Percentiles rank a stretch among this genome's conserved stretches.
Conservation (phyloP, 1,140 invertebrate species). For the Meloidogyne exigua region DNA sequence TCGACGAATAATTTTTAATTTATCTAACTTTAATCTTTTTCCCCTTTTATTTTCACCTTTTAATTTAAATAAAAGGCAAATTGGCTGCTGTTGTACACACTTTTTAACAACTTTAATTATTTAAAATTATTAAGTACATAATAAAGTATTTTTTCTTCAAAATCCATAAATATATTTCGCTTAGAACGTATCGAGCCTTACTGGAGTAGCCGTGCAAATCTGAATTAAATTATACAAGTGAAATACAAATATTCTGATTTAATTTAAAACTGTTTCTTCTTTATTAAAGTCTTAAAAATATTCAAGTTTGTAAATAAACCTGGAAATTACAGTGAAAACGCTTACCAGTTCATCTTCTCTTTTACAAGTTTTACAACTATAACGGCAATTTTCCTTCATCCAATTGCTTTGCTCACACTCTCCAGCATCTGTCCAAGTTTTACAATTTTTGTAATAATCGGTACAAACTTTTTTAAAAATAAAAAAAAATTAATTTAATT, state of each 20-base stretch:
- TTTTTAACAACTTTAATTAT: too few species aligned
- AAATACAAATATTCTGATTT: too few species aligned
- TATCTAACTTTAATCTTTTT: too few species aligned
- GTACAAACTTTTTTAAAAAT: slow-evolving; percentile 28
- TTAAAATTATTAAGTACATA: too few species aligned
- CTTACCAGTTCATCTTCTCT: slow-evolving; percentile 29
- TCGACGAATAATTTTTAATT: too few species aligned
- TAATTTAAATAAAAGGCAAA: too few species aligned
- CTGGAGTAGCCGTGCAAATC: not conserved
- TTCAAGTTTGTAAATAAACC: too few species aligned
- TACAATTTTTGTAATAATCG: slow-evolving; percentile 43
- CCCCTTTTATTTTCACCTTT: too few species aligned
- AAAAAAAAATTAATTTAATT: not conserved
- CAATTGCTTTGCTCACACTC: slow-evolving; percentile 40
- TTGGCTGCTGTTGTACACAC: too few species aligned
- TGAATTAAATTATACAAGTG: not conserved
- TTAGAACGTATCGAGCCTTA: not conserved
- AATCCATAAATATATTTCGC: not conserved
- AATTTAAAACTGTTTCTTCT: too few species aligned
- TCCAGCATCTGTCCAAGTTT: slow-evolving; percentile 30
- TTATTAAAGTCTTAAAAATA: not conserved
- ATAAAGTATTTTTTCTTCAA: not conserved
- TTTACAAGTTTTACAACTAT: slow-evolving; percentile 35
- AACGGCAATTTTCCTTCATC: slow-evolving; percentile 46
- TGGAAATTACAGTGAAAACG: too few species aligned